Conservation (phyloP, 2,797 vertebrate genomes). For the Lepidocolaptes lacrymiger region DNA sequence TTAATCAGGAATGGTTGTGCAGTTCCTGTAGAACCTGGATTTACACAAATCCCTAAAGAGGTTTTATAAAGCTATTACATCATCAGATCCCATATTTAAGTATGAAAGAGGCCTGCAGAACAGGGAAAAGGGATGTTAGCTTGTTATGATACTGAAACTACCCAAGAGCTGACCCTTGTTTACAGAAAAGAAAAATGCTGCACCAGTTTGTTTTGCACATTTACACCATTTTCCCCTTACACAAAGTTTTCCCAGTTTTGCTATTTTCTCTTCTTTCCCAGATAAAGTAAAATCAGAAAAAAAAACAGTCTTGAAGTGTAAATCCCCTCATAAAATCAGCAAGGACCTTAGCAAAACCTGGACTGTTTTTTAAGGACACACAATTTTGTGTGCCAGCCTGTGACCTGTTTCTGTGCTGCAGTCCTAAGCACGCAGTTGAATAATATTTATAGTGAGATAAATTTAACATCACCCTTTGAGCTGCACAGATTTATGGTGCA, state of each 20-base stretch:
- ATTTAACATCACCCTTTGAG: slow-evolving; percentile 59
- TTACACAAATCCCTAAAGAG: background rate
- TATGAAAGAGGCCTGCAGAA: background rate
- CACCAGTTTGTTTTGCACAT: background rate
- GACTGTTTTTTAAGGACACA: background rate
- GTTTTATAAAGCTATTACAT: background rate
- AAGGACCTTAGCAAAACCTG: background rate
- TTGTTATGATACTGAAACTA: background rate
- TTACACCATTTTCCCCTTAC: background rate
- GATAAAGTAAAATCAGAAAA: background rate
- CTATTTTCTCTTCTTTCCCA: background rate
- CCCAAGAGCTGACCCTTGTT: background rate
- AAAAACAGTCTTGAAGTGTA: background rate
- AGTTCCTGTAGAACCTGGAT: background rate
- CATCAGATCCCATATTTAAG: background rate
- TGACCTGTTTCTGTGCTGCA: background rate
- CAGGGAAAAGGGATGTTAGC: background rate
- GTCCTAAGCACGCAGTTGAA: background rate
- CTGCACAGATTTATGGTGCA: background rate
- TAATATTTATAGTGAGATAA: slow-evolving; percentile 57
- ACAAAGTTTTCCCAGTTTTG: background rate
- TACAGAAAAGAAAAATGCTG: background rate
- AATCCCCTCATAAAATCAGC: background rate
- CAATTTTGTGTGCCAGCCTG: background rate
- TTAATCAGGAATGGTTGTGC: background rate